Evolutionary conservation across 2,888 invertebrate species (phyloP).

Genomic region (Pyrochroa serraticornis): DNA sequence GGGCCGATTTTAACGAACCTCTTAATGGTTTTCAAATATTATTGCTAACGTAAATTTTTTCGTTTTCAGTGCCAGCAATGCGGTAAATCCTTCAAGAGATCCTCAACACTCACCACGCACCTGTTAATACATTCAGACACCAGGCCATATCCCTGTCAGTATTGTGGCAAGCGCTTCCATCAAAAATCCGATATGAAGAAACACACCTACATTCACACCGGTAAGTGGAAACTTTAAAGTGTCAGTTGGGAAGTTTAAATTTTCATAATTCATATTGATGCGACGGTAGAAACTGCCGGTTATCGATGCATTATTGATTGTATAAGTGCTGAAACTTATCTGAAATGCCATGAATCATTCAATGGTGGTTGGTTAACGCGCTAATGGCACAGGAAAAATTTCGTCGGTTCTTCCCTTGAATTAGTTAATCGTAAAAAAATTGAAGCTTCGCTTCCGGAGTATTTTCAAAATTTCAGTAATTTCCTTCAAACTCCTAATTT

Average conservation of each 20-base stretch:
- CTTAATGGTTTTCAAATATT: constrained; percentile 1
- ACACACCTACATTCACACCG: constrained; percentile 95
- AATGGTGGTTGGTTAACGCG: constrained; percentile 1
- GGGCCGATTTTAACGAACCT: background rate
- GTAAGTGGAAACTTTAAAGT: constrained; percentile 62
- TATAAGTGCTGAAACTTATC: constrained; percentile 33
- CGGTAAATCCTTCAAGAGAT: constrained; percentile 94
- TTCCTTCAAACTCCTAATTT: no score
- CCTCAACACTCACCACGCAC: constrained; percentile 96
- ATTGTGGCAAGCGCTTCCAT: constrained; percentile 98
- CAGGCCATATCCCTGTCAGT: constrained; percentile 95
- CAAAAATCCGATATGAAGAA: constrained; percentile 99
- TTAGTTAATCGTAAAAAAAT: no score
- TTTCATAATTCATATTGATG: background rate
- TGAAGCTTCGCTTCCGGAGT: no score
- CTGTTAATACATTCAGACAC: constrained; percentile 97
- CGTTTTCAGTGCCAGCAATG: constrained; percentile 95
- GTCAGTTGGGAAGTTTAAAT: background rate
- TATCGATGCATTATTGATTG: constrained; percentile 6
- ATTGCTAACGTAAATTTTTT: background rate
- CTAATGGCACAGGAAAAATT: no score
- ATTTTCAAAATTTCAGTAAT: no score
- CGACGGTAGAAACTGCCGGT: background rate
- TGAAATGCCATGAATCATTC: constrained; percentile 29
- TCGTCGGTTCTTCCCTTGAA: no score